Conservation (phyloP, 2,797 vertebrate genomes). For the Pipistrellus nathusii region DNA sequence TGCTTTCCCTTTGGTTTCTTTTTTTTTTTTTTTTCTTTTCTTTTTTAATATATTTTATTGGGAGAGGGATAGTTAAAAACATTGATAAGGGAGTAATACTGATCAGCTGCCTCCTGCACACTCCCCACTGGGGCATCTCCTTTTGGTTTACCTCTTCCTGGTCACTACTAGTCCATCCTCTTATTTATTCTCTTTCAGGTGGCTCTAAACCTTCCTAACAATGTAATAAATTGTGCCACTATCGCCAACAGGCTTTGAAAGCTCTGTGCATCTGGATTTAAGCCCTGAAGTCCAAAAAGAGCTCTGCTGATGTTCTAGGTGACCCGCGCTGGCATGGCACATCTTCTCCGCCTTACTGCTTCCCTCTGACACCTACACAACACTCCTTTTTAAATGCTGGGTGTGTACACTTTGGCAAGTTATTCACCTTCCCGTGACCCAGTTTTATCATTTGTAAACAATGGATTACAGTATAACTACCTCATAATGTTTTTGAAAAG, state of each 20-base stretch:
- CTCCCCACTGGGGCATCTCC: too few species aligned
- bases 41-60: too few species aligned
- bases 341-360: not conserved
- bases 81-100: too few species aligned
- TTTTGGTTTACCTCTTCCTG: not conserved
- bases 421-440: not conserved
- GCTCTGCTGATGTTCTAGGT: not conserved
- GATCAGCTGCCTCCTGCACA: too few species aligned
- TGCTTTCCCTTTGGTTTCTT: not conserved
- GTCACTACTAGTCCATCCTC: not conserved
- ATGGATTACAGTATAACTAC: not conserved
- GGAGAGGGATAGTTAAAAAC: too few species aligned
- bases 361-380: not conserved
- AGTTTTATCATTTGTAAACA: not conserved
- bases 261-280: not conserved
- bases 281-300: not conserved
- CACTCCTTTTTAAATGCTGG: not conserved
- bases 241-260: not conserved
- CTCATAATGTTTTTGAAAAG: not conserved
- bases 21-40: too few species aligned
- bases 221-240: not conserved
- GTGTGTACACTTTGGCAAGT: not conserved
- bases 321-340: not conserved
- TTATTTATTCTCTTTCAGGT: not conserved
- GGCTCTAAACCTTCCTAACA: not conserved